Percentiles rank a stretch among this genome's conserved stretches.
phyloP scores from a whole-genome alignment of 2,113 vertebrate genomes.

The Kryptolebias marmoratus region DNA sequence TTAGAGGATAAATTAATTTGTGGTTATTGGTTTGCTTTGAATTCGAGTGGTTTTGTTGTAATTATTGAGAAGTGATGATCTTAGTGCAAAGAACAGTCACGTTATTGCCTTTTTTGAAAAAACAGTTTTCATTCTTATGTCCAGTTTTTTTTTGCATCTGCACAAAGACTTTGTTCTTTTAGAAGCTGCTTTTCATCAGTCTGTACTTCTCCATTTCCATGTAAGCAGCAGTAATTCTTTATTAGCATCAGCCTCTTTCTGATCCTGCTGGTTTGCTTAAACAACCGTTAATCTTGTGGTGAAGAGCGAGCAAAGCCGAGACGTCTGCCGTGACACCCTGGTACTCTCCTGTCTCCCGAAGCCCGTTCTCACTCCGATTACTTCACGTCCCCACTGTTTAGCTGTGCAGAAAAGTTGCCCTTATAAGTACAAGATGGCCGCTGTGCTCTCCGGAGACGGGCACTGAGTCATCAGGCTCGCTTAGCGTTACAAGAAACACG shows the following conservation, averaged over 20 bases:
- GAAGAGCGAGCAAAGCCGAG: background rate
- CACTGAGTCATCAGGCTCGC: slow-evolving; percentile 41
- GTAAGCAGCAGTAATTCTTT: background rate
- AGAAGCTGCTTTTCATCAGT: background rate
- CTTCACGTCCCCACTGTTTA: slow-evolving; percentile 31
- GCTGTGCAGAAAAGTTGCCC: slow-evolving; percentile 37
- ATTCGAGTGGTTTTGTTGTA: too few species aligned
- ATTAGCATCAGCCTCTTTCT: background rate
- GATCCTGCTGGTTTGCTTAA: slow-evolving; percentile 15
- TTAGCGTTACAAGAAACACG: slow-evolving; percentile 25
- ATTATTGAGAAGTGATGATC: too few species aligned
- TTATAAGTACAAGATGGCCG: slow-evolving; percentile 54
- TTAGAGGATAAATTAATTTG: too few species aligned
- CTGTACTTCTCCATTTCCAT: background rate
- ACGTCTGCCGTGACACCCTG: slow-evolving; percentile 3
- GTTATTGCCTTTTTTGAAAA: too few species aligned
- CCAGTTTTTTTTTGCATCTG: too few species aligned
- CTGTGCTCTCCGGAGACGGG: slow-evolving; percentile 16
- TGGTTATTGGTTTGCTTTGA: too few species aligned
- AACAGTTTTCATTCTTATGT: too few species aligned
- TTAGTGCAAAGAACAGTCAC: too few species aligned
- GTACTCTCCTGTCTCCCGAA: slow-evolving; percentile 6
- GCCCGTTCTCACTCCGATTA: slow-evolving; percentile 19
- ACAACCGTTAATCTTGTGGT: slow-evolving; percentile 1
- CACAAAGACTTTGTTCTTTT: too few species aligned